Evolutionary conservation across 2,113 vertebrate species (phyloP).

Genomic region (Meles meles): DNA sequence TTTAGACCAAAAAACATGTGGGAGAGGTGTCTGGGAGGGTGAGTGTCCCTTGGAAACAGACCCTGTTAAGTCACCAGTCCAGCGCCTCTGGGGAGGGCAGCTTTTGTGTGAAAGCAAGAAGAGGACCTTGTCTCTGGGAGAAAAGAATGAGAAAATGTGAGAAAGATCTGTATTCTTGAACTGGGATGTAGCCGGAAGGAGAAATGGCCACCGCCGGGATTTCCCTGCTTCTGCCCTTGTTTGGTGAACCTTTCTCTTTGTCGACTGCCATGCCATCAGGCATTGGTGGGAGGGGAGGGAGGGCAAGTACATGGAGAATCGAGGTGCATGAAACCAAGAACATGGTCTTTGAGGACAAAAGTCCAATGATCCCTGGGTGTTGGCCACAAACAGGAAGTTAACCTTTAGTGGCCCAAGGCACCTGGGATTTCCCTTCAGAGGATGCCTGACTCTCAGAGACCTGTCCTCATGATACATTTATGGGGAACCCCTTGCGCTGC

Average conservation of each 20-base stretch:
- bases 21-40: background rate
- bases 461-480: background rate
- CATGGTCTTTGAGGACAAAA: background rate
- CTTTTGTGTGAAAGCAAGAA: background rate
- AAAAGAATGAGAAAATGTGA: background rate
- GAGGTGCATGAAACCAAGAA: background rate
- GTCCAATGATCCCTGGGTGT: background rate
- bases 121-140: background rate
- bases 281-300: background rate
- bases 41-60: background rate
- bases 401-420: background rate
- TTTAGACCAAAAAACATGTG: background rate
- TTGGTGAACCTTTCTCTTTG: background rate
- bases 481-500: background rate
- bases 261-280: background rate
- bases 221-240: background rate
- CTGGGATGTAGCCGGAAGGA: background rate
- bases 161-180: background rate
- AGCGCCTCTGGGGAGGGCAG: background rate
- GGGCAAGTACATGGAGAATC: rapidly evolving
- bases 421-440: background rate
- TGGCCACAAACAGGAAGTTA: background rate
- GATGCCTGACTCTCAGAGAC: background rate
- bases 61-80: background rate
- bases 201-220: background rate